Evolutionary conservation across 2,888 invertebrate genomes (phyloP), one percentile per base, ranked within the genome.

Genomic region (Adelognathus sp.): DNA sequence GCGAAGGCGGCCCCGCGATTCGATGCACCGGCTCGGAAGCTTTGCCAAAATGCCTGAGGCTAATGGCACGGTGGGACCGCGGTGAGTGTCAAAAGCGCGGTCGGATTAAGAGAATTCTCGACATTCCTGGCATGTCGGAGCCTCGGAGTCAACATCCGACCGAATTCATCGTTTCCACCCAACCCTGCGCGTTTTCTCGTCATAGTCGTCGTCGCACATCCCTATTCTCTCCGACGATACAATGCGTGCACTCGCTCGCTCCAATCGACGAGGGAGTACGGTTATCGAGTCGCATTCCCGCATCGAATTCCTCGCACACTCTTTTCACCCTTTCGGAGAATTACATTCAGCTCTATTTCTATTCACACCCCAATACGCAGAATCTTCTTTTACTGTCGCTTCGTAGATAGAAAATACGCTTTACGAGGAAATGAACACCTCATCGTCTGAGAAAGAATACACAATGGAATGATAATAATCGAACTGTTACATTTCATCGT

Each of bases 21-120:
- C 29, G 29, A 72, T 14, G 54, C 72, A 72, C 39, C 29, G 63
- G 29, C 18, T 54, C 27, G 44, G 44, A 72, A 41, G 39, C 41
- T 54, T 18, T 21, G 58, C n/a, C 36, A 58, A 16, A 58, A 50
- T 50, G 50, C 50, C 50, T 21, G 50, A 50, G 50, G 50, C 21
- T 11, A 24, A 24, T 24, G 1, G 24, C 5, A 50, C 18, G 21
- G 50, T 24, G 1, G 24, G 3, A 50, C 18, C 50, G 50, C 54
- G 63, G 63, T 63, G 70, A 80, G 63, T 78, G 76, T 80, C 75
- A 77, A 80, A 79, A 76, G 74, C 44, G 54, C 76, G 66, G 71
- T 71, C 46, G 74, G 75, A 82, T 83, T 82, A 76, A 77, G 67
- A 74, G 67, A 60, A 81, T 79, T 81, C 66, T 76, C 29, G 66